Conservation (phyloP, 2,113 vertebrate genomes). For the Lepisosteus oculatus region DNA sequence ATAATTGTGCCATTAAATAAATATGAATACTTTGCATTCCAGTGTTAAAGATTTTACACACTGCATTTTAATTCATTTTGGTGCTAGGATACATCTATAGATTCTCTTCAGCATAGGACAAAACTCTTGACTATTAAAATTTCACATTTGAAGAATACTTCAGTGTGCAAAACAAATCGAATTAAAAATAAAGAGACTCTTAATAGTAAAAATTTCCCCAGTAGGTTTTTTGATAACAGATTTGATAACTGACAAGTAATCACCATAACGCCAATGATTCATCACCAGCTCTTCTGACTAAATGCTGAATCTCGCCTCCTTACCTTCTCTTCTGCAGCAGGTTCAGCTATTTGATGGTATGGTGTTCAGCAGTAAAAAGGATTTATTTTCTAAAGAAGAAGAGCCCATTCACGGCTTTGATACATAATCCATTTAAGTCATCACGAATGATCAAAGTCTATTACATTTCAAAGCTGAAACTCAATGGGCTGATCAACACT, state of each 20-base stretch:
- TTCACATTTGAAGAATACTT: conserved; percentile 31
- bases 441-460: not conserved
- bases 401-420: not conserved
- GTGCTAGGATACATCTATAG: no score
- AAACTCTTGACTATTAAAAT: conserved; percentile 2
- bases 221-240: conserved; percentile 9
- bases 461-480: not conserved
- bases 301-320: no score
- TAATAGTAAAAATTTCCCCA: conserved; percentile 30
- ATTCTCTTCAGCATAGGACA: not conserved
- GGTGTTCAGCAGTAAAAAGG: not conserved
- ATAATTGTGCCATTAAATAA: no score
- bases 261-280: conserved; percentile 4
- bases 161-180: conserved; percentile 29
- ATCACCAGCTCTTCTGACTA: no score
- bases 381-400: not conserved
- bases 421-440: conserved; percentile 5
- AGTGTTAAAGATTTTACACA: no score
- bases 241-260: conserved; percentile 27
- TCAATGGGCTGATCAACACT: not conserved
- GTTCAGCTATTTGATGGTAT: no score
- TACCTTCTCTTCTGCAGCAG: no score
- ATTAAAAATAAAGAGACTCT: conserved; percentile 34
- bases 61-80: no score
- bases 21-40: no score